phyloP scores from a whole-genome alignment of 2,888 invertebrate species.

The Bellardia pandia region DNA sequence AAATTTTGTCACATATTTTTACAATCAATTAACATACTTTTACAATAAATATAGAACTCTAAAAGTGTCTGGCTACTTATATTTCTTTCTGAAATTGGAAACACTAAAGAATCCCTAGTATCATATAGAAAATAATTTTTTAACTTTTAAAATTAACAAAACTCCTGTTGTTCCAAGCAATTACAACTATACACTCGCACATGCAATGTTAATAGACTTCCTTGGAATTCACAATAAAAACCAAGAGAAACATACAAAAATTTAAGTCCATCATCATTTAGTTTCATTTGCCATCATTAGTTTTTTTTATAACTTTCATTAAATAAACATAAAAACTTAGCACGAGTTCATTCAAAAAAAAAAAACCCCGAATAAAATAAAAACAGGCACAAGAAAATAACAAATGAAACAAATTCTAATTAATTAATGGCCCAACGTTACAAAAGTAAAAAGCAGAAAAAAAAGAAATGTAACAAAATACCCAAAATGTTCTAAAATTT shows the following conservation, averaged over 20 bases:
- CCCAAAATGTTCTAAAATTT: background rate
- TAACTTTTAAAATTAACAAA: no score
- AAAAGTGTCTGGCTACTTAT: no score
- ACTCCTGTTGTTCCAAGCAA: no score
- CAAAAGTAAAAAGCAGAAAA: constrained; percentile 12
- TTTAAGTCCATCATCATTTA: constrained; percentile 29
- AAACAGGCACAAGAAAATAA: constrained; percentile 14
- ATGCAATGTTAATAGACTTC: background rate
- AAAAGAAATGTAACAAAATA: constrained; percentile 27
- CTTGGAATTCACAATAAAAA: background rate
- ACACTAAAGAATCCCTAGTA: no score
- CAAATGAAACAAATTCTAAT: constrained; percentile 50
- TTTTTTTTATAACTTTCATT: constrained; percentile 60
- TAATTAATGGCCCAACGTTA: constrained; percentile 43
- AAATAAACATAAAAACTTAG: constrained; percentile 52
- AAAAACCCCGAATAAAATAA: constrained; percentile 11
- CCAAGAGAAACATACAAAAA: background rate
- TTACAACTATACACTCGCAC: background rate
- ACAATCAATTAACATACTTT: no score
- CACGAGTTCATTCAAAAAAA: constrained; percentile 59
- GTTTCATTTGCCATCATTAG: constrained; percentile 54
- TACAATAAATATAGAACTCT: no score
- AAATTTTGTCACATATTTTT: no score
- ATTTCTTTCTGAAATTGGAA: no score
- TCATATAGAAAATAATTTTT: no score